phyloP scores from a whole-genome alignment of 2,888 invertebrate genomes.

The Rhyacophila evoluta region DNA sequence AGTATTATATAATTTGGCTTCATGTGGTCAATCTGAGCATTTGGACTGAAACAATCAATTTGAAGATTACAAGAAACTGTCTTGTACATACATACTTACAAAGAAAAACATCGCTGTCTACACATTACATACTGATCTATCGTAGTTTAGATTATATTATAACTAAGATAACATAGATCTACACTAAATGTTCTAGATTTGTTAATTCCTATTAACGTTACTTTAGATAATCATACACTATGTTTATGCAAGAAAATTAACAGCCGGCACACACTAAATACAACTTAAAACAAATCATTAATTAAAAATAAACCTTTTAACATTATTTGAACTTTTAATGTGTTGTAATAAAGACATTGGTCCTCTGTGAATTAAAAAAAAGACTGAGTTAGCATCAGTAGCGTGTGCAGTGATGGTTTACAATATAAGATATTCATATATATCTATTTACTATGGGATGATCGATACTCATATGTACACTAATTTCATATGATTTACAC shows the following conservation, averaged over 20 bases:
- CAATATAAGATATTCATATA: no score
- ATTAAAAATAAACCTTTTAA: slow-evolving; percentile 20
- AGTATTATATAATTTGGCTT: no score
- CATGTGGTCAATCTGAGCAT: no score
- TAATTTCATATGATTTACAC: no score
- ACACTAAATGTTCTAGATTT: not conserved
- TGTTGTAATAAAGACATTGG: not conserved
- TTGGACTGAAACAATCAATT: not conserved
- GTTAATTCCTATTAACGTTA: not conserved
- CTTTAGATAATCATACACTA: not conserved
- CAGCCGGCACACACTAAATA: not conserved
- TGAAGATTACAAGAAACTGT: not conserved
- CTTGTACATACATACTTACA: not conserved
- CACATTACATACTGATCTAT: not conserved
- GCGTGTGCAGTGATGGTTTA: no score
- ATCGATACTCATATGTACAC: no score
- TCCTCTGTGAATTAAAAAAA: slow-evolving; percentile 3
- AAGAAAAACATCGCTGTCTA: not conserved
- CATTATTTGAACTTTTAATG: slow-evolving; percentile 33
- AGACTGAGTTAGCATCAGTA: not conserved
- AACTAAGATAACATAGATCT: slow-evolving; percentile 9
- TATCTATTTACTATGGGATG: no score
- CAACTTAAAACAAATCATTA: not conserved
- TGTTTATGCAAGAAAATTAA: not conserved
- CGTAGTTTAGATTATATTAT: not conserved